phyloP scores from a whole-genome alignment of 2,113 vertebrate species.

The Clarias macrocephalus region DNA sequence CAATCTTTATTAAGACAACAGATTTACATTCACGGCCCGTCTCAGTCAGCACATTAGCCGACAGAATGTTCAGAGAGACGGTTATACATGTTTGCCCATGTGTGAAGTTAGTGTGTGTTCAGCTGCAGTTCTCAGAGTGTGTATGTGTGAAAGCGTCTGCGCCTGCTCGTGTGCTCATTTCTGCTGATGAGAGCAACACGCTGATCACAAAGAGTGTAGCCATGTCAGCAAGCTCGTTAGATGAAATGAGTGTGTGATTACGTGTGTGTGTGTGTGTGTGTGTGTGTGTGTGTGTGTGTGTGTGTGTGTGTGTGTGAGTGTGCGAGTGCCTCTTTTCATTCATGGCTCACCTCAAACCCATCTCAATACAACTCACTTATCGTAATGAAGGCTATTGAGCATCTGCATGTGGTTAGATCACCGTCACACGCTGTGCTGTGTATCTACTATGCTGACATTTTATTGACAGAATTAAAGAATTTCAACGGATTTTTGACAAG shows the following conservation, averaged over 20 bases:
- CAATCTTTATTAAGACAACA: slow-evolving; percentile 60
- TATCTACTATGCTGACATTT: background rate
- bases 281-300: slow-evolving; percentile 27
- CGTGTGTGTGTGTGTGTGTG: slow-evolving; percentile 10
- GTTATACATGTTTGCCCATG: slow-evolving; percentile 23
- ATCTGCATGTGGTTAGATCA: background rate
- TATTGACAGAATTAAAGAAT: background rate
- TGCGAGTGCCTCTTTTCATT: background rate
- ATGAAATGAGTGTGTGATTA: slow-evolving; percentile 54
- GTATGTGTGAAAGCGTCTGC: slow-evolving; percentile 29
- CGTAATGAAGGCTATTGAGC: background rate
- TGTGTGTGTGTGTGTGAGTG: slow-evolving; percentile 4
- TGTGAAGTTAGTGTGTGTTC: slow-evolving; percentile 29
- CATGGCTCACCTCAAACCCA: slow-evolving; percentile 8
- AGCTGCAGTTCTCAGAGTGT: slow-evolving; percentile 33
- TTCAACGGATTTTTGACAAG: background rate
- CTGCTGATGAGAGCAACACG: slow-evolving; percentile 69
- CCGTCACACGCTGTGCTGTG: background rate
- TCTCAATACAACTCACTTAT: background rate
- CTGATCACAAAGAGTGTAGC: slow-evolving; percentile 70
- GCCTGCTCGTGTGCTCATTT: slow-evolving; percentile 58
- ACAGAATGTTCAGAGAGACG: slow-evolving; percentile 24
- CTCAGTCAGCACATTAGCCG: slow-evolving; percentile 63
- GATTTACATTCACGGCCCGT: slow-evolving; percentile 60
- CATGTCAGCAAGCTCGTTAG: slow-evolving; percentile 71